Conservation (phyloP, 1,140 invertebrate species). For the Calosoma granatense region DNA sequence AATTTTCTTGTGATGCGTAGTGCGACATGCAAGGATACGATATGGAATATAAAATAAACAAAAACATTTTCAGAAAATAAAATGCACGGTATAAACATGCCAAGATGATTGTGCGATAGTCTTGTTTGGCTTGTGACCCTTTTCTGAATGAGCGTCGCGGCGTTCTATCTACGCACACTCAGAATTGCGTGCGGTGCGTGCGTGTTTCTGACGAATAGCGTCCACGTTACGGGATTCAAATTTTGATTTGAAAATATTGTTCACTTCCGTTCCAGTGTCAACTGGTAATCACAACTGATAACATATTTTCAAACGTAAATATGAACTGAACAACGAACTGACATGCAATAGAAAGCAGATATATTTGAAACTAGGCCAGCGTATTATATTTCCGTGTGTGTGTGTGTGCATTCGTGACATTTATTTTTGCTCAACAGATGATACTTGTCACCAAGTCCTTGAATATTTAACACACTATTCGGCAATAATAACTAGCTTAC, state of each 20-base stretch:
- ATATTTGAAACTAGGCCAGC: conserved; percentile 4
- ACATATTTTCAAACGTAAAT: too few species aligned
- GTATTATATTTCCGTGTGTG: conserved; percentile 3
- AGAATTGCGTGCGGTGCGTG: neutral
- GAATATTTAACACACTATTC: neutral
- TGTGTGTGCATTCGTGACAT: conserved; percentile 2
- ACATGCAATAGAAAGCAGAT: conserved; percentile 2
- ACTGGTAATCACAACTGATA: too few species aligned
- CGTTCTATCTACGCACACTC: neutral
- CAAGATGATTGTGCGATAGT: neutral
- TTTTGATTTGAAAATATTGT: neutral
- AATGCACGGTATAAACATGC: neutral
- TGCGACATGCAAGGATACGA: neutral
- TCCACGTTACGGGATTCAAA: neutral
- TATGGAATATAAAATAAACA: neutral
- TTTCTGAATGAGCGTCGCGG: neutral
- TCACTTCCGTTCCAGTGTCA: neutral
- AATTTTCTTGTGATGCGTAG: neutral
- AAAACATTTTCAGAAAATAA: neutral
- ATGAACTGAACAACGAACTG: neutral
- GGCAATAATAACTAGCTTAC: neutral
- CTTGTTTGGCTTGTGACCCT: neutral
- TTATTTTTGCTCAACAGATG: neutral
- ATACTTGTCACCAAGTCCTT: neutral
- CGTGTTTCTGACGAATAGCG: neutral